Percentiles rank a stretch among this genome's conserved stretches.
Conservation (phyloP, 1,140 invertebrate species). For the Pseudachorutes palmiensis region DNA sequence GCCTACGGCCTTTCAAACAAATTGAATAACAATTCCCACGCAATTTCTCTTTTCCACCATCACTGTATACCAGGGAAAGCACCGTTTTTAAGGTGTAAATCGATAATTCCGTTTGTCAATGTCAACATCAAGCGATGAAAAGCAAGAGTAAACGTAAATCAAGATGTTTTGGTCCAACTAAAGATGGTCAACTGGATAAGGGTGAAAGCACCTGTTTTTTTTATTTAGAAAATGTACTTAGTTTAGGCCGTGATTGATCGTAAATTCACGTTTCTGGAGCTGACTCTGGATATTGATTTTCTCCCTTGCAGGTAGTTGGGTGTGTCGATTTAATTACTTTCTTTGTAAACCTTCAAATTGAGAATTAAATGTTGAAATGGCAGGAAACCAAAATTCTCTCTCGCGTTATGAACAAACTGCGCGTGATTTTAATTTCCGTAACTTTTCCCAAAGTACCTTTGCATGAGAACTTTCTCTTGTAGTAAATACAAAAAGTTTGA, state of each 20-base stretch:
- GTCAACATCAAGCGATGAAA: too few relatives aligned
- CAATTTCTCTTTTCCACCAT: too few relatives aligned
- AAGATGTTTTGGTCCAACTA: neutral
- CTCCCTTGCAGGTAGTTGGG: too few relatives aligned
- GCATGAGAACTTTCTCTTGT: neutral
- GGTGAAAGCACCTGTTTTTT: neutral
- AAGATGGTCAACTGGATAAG: neutral
- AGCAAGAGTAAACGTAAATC: neutral
- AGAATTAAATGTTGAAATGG: neutral
- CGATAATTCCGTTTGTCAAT: too few relatives aligned
- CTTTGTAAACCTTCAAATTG: constrained; percentile 1
- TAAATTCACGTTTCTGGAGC: neutral
- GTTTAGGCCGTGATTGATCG: constrained; percentile 5
- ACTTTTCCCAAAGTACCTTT: neutral
- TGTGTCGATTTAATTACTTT: neutral
- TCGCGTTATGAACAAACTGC: neutral
- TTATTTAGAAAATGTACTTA: neutral
- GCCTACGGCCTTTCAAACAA: too few relatives aligned
- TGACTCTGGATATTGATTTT: neutral
- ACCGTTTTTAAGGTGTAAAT: too few relatives aligned
- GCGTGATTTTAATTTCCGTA: neutral
- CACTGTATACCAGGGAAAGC: too few relatives aligned
- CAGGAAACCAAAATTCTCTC: neutral
- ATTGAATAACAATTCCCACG: too few relatives aligned
- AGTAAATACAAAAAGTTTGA: neutral